Evolutionary conservation across 2,888 invertebrate genomes (phyloP), one percentile per base, ranked within the genome.

Genomic region (Netelia inedita): DNA sequence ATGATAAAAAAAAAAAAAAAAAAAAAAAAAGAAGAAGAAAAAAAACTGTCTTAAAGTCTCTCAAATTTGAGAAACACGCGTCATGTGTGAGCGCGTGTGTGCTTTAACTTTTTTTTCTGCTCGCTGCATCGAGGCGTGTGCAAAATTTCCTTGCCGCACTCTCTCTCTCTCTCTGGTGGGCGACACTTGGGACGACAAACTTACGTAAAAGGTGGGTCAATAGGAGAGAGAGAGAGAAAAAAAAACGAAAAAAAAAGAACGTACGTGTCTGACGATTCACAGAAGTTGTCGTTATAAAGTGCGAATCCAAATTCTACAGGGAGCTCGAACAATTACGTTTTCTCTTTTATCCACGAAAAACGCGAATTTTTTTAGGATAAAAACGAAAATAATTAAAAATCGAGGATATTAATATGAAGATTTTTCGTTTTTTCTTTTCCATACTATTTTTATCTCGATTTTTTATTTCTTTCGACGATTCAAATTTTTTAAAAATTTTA

Each of bases 181-280:
- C 11, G 57, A 68, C 82, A 86, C 85, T 86, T 83, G 86, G 81
- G 74, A 86, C 78, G 79, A 85, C 83, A 82, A 80, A 75, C 79
- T 87, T 86, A 84, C 79, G 85, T 82, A 86, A 86, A 85, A 75
- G 79, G 43, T 82, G 79, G 75, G 85, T 85, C 86, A 83, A 86
- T 83, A 87, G 85, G 63, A 72, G n/a, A 63, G n/a, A 65, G 61
- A 59, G 72, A 61, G 28, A 35, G 46, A 35, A 76, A 28, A 28
- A 28, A 28, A 28, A 28, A 2, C 28, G 28, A 28, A n/a, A 53
- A n/a, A 28, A 28, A 28, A n/a, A 53, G 3, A 28, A 28, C 28
- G 28, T 59, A 61, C 61, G 73, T 53, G 68, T 68, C 82, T 68
- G 73, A 63, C 83, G 41, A 65, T 41, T 16, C 61, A 46, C 55